phyloP scores from a whole-genome alignment of 2,113 vertebrate genomes.

The Empidonax alnorum region DNA sequence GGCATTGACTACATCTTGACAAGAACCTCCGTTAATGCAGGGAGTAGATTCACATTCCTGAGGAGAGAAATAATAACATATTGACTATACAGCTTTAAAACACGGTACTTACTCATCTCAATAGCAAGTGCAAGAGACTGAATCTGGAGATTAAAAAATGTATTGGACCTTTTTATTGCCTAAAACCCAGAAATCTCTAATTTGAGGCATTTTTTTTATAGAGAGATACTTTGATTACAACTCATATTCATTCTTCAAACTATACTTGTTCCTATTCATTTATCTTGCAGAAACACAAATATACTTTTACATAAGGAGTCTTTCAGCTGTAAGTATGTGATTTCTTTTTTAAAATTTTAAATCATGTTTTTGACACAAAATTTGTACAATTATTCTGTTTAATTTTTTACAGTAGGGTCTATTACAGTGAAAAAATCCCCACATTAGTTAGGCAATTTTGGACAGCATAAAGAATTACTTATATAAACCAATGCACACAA shows the following conservation, averaged over 20 bases:
- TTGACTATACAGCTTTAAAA: neutral
- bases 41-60: slow-evolving; percentile 78
- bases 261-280: neutral
- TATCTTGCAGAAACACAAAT: neutral
- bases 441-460: neutral
- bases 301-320: neutral
- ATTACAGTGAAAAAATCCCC: neutral
- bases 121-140: neutral
- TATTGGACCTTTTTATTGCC: neutral
- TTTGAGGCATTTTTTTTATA: neutral
- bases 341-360: neutral
- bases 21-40: slow-evolving; percentile 80
- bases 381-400: neutral
- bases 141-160: neutral
- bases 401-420: neutral
- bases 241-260: neutral
- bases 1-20: slow-evolving; percentile 76
- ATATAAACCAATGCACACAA: neutral
- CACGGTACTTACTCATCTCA: neutral
- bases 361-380: neutral
- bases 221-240: neutral
- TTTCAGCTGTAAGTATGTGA: neutral
- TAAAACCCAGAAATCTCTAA: neutral
- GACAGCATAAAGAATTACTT: neutral
- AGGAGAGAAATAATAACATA: neutral